Conservation (phyloP, 2,113 vertebrate genomes). For the Labeo rohita region DNA sequence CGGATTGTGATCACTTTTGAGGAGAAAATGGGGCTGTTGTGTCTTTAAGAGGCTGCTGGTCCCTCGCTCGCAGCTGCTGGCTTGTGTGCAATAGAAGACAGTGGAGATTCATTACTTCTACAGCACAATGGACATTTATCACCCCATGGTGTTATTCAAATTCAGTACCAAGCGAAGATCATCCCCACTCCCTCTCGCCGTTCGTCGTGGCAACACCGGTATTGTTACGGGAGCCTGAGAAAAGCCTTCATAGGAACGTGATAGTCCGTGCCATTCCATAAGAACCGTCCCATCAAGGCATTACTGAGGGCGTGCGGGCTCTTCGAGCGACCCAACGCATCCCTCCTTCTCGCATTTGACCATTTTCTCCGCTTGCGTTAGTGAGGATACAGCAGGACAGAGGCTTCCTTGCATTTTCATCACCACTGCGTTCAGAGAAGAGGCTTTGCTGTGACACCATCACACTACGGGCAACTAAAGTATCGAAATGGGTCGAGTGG, state of each 20-base stretch:
- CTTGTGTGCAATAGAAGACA: constrained; percentile 90
- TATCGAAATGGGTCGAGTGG: constrained; percentile 54
- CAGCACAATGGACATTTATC: constrained; percentile 99
- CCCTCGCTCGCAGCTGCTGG: constrained; percentile 94
- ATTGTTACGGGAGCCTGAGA: constrained; percentile 87
- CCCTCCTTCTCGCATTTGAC: constrained; percentile 54
- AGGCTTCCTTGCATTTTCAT: constrained; percentile 54
- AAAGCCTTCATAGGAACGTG: constrained; percentile 79
- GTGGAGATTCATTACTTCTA: constrained; percentile 98
- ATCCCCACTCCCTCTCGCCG: constrained; percentile 88
- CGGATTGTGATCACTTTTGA: constrained; percentile 78
- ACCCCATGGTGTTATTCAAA: constrained; percentile 99
- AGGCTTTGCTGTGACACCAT: constrained; percentile 29
- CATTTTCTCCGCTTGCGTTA: constrained; percentile 62
- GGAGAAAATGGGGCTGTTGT: constrained; percentile 86
- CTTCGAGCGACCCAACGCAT: constrained; percentile 60
- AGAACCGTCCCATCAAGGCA: constrained; percentile 64
- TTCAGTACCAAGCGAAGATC: constrained; percentile 98
- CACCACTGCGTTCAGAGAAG: constrained; percentile 22
- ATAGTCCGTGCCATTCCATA: constrained; percentile 72
- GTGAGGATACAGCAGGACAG: constrained; percentile 67
- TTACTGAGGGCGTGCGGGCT: constrained; percentile 62
- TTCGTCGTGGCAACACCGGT: constrained; percentile 83
- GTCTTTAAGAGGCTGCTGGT: constrained; percentile 98
- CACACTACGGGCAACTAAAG: background rate